Conservation (phyloP, 2,113 vertebrate genomes). For the Lanius collurio region DNA sequence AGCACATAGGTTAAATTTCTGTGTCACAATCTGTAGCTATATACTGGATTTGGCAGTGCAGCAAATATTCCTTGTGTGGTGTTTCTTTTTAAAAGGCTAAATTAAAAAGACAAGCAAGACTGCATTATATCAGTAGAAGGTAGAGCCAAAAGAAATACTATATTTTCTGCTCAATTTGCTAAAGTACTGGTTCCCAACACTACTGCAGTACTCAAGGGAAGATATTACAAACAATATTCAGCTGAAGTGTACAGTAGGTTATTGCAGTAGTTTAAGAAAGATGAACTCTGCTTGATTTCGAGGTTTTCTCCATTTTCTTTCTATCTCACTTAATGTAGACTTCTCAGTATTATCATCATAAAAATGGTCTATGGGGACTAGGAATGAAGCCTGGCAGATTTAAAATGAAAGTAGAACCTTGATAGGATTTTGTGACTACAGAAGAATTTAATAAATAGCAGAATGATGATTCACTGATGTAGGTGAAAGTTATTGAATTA, state of each 20-base stretch:
- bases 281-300: slow-evolving; percentile 45
- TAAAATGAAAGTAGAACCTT: slow-evolving; percentile 21
- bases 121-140: not conserved
- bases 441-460: slow-evolving; percentile 26
- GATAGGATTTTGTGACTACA: slow-evolving; percentile 26
- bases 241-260: slow-evolving; percentile 24
- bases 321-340: slow-evolving; percentile 4
- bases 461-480: not conserved
- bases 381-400: slow-evolving; percentile 6
- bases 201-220: slow-evolving; percentile 12
- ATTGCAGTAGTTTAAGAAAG: slow-evolving; percentile 34
- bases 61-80: not conserved
- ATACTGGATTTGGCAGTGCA: not conserved
- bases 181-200: not conserved
- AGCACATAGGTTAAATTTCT: not conserved
- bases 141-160: not conserved
- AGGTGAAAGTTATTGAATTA: slow-evolving; percentile 12
- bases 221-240: slow-evolving; percentile 24
- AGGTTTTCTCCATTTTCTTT: slow-evolving; percentile 49
- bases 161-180: slow-evolving; percentile 38
- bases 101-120: not conserved
- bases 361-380: not conserved
- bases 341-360: slow-evolving; percentile 11
- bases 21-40: not conserved
- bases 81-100: not conserved